phyloP scores from a whole-genome alignment of 2,888 invertebrate genomes.

The Schizotus pectinicornis region DNA sequence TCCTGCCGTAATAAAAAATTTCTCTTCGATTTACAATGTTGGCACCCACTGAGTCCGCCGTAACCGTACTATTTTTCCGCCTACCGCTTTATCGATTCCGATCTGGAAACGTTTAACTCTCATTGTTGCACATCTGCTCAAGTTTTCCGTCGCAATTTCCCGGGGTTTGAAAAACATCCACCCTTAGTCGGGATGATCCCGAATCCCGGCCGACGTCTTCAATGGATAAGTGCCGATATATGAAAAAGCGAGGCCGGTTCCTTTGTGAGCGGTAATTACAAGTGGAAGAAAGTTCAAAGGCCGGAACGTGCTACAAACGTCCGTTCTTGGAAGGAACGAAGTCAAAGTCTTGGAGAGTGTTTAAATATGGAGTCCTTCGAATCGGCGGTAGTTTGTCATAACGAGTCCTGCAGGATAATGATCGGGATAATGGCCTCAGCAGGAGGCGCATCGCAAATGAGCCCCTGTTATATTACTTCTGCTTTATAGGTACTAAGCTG shows the following conservation, averaged over 20 bases:
- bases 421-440: slow-evolving; percentile 32
- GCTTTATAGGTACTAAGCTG: slow-evolving; percentile 26
- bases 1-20: neutral
- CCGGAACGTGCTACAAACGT: slow-evolving; percentile 8
- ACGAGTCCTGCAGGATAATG: slow-evolving; percentile 27
- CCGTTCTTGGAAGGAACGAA: neutral
- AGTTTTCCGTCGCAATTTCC: neutral
- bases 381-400: slow-evolving; percentile 19
- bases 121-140: neutral
- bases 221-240: too few relatives aligned
- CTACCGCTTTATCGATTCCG: slow-evolving; percentile 14
- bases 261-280: slow-evolving; percentile 16
- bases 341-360: slow-evolving; percentile 6
- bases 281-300: slow-evolving; percentile 5
- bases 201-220: neutral
- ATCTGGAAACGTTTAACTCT: neutral
- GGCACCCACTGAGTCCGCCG: slow-evolving; percentile 7
- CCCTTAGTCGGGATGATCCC: neutral
- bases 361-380: slow-evolving; percentile 16
- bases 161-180: slow-evolving; percentile 1
- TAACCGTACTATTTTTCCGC: slow-evolving; percentile 14
- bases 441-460: slow-evolving; percentile 33
- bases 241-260: slow-evolving; percentile 1
- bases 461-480: slow-evolving; percentile 28
- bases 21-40: slow-evolving; percentile 3